Base-by-base conservation (phyloP, 2,797 vertebrate genomes). In the Falco rusticolus region DNA sequence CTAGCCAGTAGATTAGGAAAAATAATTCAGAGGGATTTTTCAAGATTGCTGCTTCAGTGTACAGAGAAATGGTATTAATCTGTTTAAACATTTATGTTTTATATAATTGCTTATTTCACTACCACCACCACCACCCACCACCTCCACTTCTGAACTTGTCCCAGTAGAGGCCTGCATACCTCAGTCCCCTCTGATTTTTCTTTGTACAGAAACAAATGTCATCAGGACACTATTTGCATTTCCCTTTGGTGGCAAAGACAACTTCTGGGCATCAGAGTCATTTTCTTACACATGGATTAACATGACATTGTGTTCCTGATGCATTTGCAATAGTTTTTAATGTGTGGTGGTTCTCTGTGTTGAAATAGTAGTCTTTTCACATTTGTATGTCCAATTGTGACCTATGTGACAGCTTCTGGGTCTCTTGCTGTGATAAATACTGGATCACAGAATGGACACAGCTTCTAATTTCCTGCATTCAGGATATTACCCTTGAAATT, bases 221-320 rank as follows among this genome's bases (percentile, higher is more conserved):
- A 90, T 79, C 39, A 76, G 89, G 72, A 72, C 61, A 84, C 65
- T 8, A 71, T 94, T 91, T 96, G 37, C 47, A 77, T 48, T 87
- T 93, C 71, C 82, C 89, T 50, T 84, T 90, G 66, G 71, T 89
- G 83, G 43, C 59, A 94, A 94, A 93, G 87, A 82, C 63, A 75
- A 94, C 51, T 87, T 80, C 63, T 92, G 87, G 70, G 77, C 85
- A 89, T 85, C 80, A 45, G 71, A 92, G 41, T 92, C 0, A 72
- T 77, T 92, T 95, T 88, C 64, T 96, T 91, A 83, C 86, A 88
- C 84, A 81, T 95, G 92, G 63, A 88, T 97, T 94, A 94, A 86
- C 72, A 51, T 78, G 82, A 77, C 87, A 93, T 84, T 89, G 61
- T 81, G 76, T 45, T 96, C 87, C 63, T 92, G 72, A 63, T 89